Base-by-base conservation (phyloP, 2,113 vertebrate genomes). In the Junco hyemalis region DNA sequence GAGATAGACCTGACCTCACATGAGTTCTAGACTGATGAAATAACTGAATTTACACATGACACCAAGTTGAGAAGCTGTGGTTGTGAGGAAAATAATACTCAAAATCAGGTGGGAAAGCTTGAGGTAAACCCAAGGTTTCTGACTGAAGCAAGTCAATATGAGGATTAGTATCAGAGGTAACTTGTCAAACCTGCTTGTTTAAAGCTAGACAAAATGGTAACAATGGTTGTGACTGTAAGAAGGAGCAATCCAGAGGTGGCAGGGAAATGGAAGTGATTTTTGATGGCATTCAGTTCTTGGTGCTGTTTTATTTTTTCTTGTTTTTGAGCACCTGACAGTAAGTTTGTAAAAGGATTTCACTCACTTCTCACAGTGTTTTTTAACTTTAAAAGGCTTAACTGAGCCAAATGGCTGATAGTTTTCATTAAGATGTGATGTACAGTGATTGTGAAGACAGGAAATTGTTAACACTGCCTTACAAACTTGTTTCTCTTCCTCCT, bases 221-320 rank as follows among this genome's bases (percentile, higher is more conserved):
- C 21, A 13, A 0, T 2, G 4, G 4, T 50, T 3, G 1, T 81
- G 60, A 11, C 21, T 2, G 0, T 21, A 66, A 63, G 57, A 40
- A 91, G 24, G 44, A 89, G 4, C 35, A 70, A 3, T 71, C 35
- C 56, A 20, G 65, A 54, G 15, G 2, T 38, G 24, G 12, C 26
- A 64, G 44, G 56, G 40, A 76, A 71, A 15, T n/a, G 14, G 25
- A 77, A 36, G 14, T 38, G 3, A 5, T 40, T 21, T 48, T 44
- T 21, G 47, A 8, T 2, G 5, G 4, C 31, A 65, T 77, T 76
- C 36, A 25, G 17, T 40, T 81, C 18, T 68, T 1, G 1, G 3
- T 77, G 22, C 40, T 44, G 16, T 79, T 90, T 54, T 18, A 2
- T 3, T 81, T 59, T 71, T 87, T 38, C 40, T 87, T 47, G 5